Evolutionary conservation across 2,113 vertebrate species (phyloP).

Genomic region (Cervus canadensis): DNA sequence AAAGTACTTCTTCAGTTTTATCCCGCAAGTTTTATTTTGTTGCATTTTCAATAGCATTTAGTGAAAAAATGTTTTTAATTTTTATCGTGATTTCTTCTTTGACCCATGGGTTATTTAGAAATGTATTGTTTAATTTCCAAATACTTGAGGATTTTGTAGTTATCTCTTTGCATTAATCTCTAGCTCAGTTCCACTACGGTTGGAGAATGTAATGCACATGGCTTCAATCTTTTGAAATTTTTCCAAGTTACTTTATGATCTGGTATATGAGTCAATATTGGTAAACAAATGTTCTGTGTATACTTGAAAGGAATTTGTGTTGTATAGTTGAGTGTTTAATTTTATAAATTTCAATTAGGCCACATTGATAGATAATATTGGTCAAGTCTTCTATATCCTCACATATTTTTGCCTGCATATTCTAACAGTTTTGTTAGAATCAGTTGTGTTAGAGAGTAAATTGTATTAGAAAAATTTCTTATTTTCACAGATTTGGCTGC

Average conservation of each 20-base stretch:
- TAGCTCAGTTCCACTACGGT: background rate
- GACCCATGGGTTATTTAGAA: background rate
- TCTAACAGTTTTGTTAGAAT: background rate
- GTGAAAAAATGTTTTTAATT: background rate
- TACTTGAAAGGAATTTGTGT: background rate
- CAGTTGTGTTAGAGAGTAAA: background rate
- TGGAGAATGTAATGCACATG: background rate
- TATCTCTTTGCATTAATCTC: background rate
- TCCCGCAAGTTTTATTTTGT: background rate
- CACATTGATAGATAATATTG: background rate
- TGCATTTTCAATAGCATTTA: background rate
- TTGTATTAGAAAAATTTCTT: conserved; percentile 2
- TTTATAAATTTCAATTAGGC: background rate
- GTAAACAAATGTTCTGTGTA: background rate
- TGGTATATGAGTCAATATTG: background rate
- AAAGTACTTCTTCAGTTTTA: background rate
- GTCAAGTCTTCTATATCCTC: background rate
- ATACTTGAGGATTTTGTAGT: background rate
- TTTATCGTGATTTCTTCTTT: background rate
- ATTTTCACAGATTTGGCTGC: background rate
- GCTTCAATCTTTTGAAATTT: background rate
- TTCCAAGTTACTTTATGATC: background rate
- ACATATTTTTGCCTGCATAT: background rate
- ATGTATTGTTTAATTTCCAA: background rate
- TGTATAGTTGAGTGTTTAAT: background rate